Conservation (phyloP, 2,113 vertebrate genomes). For the Ptilonorhynchus violaceus region DNA sequence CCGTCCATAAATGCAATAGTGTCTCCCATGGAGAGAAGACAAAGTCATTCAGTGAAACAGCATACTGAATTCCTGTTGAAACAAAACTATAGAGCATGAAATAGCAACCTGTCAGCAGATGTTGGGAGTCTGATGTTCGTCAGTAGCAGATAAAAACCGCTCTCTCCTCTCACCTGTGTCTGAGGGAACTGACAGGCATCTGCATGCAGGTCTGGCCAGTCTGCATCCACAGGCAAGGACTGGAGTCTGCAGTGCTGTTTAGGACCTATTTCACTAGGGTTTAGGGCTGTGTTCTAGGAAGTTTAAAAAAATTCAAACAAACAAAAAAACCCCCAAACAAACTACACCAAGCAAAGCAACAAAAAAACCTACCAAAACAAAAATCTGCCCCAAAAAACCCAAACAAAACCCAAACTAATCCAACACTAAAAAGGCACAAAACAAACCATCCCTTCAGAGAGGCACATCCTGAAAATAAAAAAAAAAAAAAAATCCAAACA, state of each 20-base stretch:
- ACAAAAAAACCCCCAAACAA: background rate
- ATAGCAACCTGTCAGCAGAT: constrained; percentile 65
- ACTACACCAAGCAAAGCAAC: background rate
- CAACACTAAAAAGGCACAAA: background rate
- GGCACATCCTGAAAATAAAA: background rate
- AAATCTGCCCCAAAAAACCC: accelerated
- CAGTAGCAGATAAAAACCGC: constrained; percentile 25
- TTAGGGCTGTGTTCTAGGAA: background rate
- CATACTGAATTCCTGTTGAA: constrained; percentile 52
- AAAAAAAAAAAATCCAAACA: background rate
- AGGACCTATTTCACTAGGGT: background rate
- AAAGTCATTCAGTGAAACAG: constrained; percentile 36
- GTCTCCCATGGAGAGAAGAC: background rate
- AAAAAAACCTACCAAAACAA: background rate
- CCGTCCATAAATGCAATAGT: background rate
- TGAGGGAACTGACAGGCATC: constrained; percentile 12
- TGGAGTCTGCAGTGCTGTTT: accelerated
- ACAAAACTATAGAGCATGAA: constrained; percentile 65
- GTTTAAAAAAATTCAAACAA: background rate
- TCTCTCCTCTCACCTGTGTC: constrained; percentile 20
- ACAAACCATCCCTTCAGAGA: accelerated
- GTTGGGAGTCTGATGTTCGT: constrained; percentile 15
- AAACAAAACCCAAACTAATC: background rate
- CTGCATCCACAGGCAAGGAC: background rate
- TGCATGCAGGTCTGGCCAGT: background rate